phyloP scores from a whole-genome alignment of 2,888 invertebrate genomes.

The Drosophila emarginata region DNA sequence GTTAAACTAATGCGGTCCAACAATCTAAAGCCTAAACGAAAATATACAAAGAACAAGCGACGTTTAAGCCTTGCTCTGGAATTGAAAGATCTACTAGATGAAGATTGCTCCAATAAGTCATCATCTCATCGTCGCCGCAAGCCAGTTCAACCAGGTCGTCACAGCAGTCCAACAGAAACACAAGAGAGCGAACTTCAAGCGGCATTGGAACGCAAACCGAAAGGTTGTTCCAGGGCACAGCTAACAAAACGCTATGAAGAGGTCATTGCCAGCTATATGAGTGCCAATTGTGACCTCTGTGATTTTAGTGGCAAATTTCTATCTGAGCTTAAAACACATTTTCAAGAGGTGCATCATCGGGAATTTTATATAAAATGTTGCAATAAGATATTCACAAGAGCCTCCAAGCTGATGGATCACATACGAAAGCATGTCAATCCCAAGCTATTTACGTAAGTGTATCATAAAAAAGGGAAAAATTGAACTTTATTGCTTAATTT shows the following conservation, averaged over 20 bases:
- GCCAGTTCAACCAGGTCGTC: neutral
- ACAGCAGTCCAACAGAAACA: conserved; percentile 15
- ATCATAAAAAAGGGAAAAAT: neutral
- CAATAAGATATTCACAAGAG: conserved; percentile 67
- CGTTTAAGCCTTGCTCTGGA: conserved; percentile 48
- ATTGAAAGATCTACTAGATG: conserved; percentile 50
- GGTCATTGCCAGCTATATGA: conserved; percentile 70
- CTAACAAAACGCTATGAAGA: conserved; percentile 66
- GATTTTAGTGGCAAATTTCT: conserved; percentile 64
- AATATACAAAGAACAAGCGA: conserved; percentile 22
- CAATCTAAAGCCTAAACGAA: conserved; percentile 56
- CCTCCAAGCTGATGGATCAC: conserved; percentile 72
- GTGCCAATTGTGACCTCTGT: conserved; percentile 75
- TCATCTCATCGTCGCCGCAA: conserved; percentile 32
- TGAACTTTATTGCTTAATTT: neutral
- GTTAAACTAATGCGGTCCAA: conserved; percentile 48
- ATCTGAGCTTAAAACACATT: conserved; percentile 71
- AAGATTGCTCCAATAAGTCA: conserved; percentile 27
- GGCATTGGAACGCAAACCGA: conserved; percentile 61
- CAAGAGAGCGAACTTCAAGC: conserved; percentile 54
- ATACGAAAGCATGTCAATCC: conserved; percentile 77
- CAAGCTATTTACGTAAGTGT: conserved; percentile 71
- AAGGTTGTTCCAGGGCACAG: conserved; percentile 67
- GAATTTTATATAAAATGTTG: conserved; percentile 77
- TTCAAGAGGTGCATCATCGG: conserved; percentile 67